A percentile compares a stretch with the other conserved stretches of the same genome.
These are phyloP conservation scores for Oligia fasciuncula DNA, from an alignment of 2,888 invertebrate species.

Conservation along the genomic window DNA sequence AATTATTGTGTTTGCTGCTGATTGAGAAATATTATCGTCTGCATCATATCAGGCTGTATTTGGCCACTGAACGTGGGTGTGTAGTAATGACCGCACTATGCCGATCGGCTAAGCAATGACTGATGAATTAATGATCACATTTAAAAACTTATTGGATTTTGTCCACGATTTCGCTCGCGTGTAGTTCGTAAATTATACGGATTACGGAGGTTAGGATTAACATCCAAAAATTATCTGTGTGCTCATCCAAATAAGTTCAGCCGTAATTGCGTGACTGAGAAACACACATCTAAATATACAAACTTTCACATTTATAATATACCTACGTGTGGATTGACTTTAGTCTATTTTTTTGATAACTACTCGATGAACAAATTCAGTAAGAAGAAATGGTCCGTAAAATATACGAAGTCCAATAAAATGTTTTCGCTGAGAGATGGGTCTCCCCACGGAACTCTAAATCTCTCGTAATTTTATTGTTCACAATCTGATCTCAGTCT, in stretches of 20 bases:
- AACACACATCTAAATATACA: neutral
- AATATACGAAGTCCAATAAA: conserved; percentile 15
- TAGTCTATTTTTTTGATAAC: neutral
- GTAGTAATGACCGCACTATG: neutral
- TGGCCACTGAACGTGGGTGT: neutral
- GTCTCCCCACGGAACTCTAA: neutral
- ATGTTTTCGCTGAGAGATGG: conserved; percentile 10
- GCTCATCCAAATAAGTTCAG: neutral
- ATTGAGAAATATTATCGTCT: conserved; percentile 2
- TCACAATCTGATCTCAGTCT: too few relatives aligned
- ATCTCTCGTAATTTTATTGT: neutral
- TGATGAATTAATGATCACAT: neutral
- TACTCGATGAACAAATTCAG: neutral
- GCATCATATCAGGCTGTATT: neutral
- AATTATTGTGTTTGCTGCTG: conserved; percentile 28
- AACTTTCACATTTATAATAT: neutral
- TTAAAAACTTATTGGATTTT: neutral
- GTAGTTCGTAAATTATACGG: neutral
- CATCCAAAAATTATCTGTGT: neutral
- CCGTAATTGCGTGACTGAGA: neutral
- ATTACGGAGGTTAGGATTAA: too few relatives aligned
- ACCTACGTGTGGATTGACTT: neutral
- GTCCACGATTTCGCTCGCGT: too few relatives aligned
- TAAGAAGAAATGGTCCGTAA: conserved; percentile 20
- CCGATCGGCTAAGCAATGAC: too few relatives aligned